Evolutionary conservation across 2,113 vertebrate genomes (phyloP).

Genomic region (Corvus moneduloides): DNA sequence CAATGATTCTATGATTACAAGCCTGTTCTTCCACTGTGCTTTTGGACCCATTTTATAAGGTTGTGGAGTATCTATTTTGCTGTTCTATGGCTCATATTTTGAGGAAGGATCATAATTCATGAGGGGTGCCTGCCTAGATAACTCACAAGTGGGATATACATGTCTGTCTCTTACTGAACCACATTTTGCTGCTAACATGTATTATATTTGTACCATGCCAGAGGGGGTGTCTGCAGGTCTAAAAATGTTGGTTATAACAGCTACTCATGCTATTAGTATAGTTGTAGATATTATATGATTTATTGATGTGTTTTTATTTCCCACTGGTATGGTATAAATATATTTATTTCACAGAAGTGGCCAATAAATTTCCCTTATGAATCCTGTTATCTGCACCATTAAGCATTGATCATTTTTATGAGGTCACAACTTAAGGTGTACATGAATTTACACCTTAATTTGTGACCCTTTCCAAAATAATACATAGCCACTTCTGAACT

Average conservation of each 20-base stretch:
- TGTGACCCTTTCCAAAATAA: slow-evolving; percentile 72
- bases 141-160: slow-evolving; percentile 50
- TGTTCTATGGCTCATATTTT: slow-evolving; percentile 1
- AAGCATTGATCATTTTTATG: slow-evolving; percentile 82
- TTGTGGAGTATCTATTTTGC: slow-evolving; percentile 4
- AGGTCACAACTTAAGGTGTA: slow-evolving; percentile 71
- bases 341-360: slow-evolving; percentile 83
- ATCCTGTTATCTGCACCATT: slow-evolving; percentile 82
- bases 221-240: slow-evolving; percentile 77
- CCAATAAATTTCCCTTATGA: slow-evolving; percentile 86
- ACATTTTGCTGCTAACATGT: slow-evolving; percentile 48
- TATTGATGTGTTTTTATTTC: slow-evolving; percentile 84
- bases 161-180: slow-evolving; percentile 38
- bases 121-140: slow-evolving; percentile 4
- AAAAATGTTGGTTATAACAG: slow-evolving; percentile 74
- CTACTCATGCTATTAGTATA: slow-evolving; percentile 76
- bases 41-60: neutral
- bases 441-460: slow-evolving; percentile 72
- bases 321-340: slow-evolving; percentile 81
- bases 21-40: neutral
- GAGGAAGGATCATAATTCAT: slow-evolving; percentile 27
- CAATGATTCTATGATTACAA: neutral
- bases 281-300: slow-evolving; percentile 80
- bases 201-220: slow-evolving; percentile 71
- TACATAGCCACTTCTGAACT: slow-evolving; percentile 70